phyloP scores from a whole-genome alignment of 2,888 invertebrate genomes.

The Athetis lepigone region DNA sequence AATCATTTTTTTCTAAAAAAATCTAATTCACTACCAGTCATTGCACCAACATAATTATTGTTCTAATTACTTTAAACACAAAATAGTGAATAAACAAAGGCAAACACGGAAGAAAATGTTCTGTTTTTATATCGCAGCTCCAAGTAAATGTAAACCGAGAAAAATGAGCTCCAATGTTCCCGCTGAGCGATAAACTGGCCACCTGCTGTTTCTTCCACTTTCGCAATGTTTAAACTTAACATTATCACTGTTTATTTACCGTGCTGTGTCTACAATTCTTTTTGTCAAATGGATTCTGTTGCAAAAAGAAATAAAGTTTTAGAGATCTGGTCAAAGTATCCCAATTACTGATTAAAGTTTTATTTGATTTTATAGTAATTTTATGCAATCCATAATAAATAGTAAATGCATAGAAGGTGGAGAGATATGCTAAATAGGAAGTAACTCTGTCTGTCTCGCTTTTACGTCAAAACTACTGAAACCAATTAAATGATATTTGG shows the following conservation, averaged over 20 bases:
- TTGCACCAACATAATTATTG: background rate
- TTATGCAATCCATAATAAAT: too few species aligned
- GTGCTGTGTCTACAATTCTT: background rate
- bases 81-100: background rate
- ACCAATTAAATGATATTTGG: too few species aligned
- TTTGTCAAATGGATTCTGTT: background rate
- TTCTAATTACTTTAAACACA: background rate
- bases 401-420: too few species aligned
- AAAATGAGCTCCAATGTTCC: conserved; percentile 21
- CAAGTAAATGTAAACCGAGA: conserved; percentile 38
- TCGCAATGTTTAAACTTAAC: conserved; percentile 34
- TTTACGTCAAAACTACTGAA: too few species aligned
- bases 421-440: too few species aligned
- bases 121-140: conserved; percentile 27
- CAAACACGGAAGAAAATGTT: conserved; percentile 16
- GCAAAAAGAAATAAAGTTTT: too few species aligned
- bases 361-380: too few species aligned
- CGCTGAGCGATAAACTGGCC: conserved; percentile 29
- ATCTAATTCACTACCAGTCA: background rate
- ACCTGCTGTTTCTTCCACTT: conserved; percentile 35
- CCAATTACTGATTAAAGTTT: too few species aligned
- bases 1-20: too few species aligned
- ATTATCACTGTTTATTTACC: conserved; percentile 7
- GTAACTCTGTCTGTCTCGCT: too few species aligned
- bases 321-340: too few species aligned